Evolutionary conservation across 2,113 vertebrate species (phyloP).

Genomic region (Gambusia holbrooki): DNA sequence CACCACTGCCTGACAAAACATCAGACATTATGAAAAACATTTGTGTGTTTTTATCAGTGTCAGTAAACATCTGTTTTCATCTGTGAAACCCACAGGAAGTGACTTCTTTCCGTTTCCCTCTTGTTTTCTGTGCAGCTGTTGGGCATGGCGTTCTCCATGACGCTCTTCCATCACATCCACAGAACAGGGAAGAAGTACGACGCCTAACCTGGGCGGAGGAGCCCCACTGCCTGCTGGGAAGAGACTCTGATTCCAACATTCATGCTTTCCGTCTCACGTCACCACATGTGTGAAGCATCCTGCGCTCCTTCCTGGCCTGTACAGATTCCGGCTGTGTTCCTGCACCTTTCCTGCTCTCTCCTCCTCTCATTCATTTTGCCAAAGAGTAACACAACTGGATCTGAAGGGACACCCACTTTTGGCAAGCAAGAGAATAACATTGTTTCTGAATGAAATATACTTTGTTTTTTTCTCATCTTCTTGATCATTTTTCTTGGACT

Average conservation of each 20-base stretch:
- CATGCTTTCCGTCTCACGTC: slow-evolving; percentile 34
- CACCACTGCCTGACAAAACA: too few species aligned
- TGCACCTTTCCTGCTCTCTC: slow-evolving; percentile 69
- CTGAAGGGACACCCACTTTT: slow-evolving; percentile 62
- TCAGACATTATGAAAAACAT: too few species aligned
- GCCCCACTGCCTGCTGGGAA: slow-evolving; percentile 69
- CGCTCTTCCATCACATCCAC: slow-evolving; percentile 97
- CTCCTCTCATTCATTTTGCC: slow-evolving; percentile 86
- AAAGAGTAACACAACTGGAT: slow-evolving; percentile 83
- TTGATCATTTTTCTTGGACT: slow-evolving; percentile 67
- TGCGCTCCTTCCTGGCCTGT: slow-evolving; percentile 39
- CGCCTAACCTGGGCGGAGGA: slow-evolving; percentile 80
- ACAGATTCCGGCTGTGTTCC: slow-evolving; percentile 74
- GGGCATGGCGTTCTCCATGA: slow-evolving; percentile 99
- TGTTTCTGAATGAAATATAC: slow-evolving; percentile 50
- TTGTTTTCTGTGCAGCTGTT: slow-evolving; percentile 86
- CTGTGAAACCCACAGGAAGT: background rate
- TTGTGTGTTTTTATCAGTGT: too few species aligned
- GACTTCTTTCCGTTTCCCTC: slow-evolving; percentile 32
- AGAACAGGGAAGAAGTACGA: slow-evolving; percentile 98
- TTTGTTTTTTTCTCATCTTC: slow-evolving; percentile 20
- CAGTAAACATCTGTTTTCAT: background rate
- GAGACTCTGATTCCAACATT: slow-evolving; percentile 67
- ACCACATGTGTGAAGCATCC: slow-evolving; percentile 52
- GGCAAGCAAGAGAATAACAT: slow-evolving; percentile 58